A percentile compares a stretch with the other conserved stretches of the same genome.
These are phyloP conservation scores for Macrosoma leucophasiata DNA, from an alignment of 2,888 invertebrate species.

Conservation along the genomic window DNA sequence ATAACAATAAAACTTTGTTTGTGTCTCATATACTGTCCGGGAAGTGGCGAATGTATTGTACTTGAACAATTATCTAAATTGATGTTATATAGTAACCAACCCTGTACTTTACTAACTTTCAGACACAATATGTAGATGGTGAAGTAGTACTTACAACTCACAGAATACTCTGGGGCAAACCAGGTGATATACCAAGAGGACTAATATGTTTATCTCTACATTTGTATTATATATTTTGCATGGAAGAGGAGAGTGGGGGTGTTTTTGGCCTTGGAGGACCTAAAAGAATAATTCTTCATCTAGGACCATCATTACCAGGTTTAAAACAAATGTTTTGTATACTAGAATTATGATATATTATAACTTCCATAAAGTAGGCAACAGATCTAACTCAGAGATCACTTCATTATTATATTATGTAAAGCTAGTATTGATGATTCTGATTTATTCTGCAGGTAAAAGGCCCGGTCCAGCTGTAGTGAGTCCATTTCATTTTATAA, in stretches of 20 bases:
- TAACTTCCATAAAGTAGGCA: too few species aligned
- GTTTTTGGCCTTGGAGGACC: conserved; percentile 88
- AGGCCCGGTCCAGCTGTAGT: conserved; percentile 83
- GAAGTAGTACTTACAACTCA: conserved; percentile 89
- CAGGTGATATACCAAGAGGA: conserved; percentile 82
- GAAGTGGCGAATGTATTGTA: too few species aligned
- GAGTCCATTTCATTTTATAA: conserved; percentile 84
- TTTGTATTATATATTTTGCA: conserved; percentile 81
- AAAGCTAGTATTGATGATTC: too few species aligned
- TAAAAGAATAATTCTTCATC: conserved; percentile 85
- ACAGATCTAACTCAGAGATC: too few species aligned
- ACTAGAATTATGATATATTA: too few species aligned
- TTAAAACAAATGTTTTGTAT: conserved; percentile 17
- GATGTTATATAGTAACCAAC: too few species aligned
- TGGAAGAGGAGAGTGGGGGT: conserved; percentile 88
- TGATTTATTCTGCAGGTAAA: conserved; percentile 73
- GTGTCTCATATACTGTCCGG: too few species aligned
- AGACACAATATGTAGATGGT: conserved; percentile 90
- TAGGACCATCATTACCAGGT: conserved; percentile 80
- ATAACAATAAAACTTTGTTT: too few species aligned
- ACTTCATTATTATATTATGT: too few species aligned
- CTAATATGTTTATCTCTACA: conserved; percentile 81
- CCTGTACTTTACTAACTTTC: conserved; percentile 27
- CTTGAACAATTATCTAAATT: too few species aligned
- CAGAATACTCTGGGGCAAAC: conserved; percentile 87